A percentile compares a stretch with the other conserved stretches of the same genome.
phyloP scores from a whole-genome alignment of 2,113 vertebrate species.

The Halichoerus grypus region DNA sequence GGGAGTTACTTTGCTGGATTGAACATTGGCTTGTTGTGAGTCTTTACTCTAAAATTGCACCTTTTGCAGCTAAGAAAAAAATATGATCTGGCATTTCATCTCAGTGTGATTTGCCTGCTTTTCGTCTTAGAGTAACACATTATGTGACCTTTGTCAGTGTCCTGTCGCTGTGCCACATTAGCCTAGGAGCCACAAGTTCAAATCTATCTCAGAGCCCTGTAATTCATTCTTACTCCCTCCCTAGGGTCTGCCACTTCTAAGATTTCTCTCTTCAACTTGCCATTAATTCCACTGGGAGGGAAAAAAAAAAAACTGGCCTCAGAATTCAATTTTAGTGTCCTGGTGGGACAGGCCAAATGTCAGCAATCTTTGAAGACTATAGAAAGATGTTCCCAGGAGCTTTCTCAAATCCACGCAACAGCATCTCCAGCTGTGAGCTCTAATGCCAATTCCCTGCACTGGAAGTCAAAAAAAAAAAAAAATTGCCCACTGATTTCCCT shows the following conservation, averaged over 20 bases:
- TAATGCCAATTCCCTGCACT: neutral
- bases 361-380: neutral
- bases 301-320: neutral
- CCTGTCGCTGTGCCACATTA: neutral
- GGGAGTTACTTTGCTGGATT: neutral
- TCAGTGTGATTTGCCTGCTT: neutral
- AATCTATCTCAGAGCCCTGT: neutral
- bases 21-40: neutral
- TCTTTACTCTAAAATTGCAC: neutral
- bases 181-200: neutral
- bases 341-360: neutral
- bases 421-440: neutral
- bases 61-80: neutral
- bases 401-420: neutral
- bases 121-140: neutral
- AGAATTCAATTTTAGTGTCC: constrained; percentile 65
- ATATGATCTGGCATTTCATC: neutral
- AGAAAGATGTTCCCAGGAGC: neutral
- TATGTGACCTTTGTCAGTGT: neutral
- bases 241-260: neutral
- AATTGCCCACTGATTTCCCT: neutral
- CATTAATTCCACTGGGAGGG: constrained; percentile 23
- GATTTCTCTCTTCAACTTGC: constrained; percentile 54
- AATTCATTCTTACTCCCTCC: constrained; percentile 1
- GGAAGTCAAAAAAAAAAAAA: neutral